These are phyloP conservation scores for Blera fallax DNA, from an alignment of 2,888 invertebrate species.

Conservation along the genomic window DNA sequence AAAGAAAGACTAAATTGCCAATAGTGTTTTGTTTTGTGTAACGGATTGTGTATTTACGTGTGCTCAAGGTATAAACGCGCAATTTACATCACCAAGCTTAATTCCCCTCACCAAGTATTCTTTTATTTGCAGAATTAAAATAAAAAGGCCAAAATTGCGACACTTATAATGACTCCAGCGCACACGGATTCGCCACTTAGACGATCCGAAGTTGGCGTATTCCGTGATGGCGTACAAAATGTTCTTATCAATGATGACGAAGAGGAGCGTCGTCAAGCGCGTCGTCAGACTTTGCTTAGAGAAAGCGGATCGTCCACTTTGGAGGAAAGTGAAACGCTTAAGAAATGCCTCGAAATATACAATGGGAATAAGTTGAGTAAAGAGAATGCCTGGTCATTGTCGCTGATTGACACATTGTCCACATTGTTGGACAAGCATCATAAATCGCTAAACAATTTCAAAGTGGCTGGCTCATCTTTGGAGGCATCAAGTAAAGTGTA, in stretches of 20 bases:
- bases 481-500: slow-evolving; percentile 96
- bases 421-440: slow-evolving; percentile 88
- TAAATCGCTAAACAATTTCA: slow-evolving; percentile 87
- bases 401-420: slow-evolving; percentile 92
- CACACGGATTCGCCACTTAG: slow-evolving; percentile 79
- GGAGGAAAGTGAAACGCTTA: slow-evolving; percentile 86
- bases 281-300: slow-evolving; percentile 76
- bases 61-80: slow-evolving; percentile 10
- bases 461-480: slow-evolving; percentile 92
- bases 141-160: slow-evolving; percentile 55
- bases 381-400: slow-evolving; percentile 94
- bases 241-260: slow-evolving; percentile 83
- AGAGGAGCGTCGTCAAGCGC: slow-evolving; percentile 83
- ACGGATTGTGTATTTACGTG: slow-evolving; percentile 6
- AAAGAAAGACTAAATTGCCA: background rate
- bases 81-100: background rate
- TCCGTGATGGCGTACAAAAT: slow-evolving; percentile 75
- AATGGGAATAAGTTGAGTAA: slow-evolving; percentile 93
- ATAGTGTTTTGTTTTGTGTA: slow-evolving; percentile 19
- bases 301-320: slow-evolving; percentile 74
- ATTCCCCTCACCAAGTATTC: background rate
- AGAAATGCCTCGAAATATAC: slow-evolving; percentile 89
- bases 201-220: slow-evolving; percentile 78
- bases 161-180: slow-evolving; percentile 78
- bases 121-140: slow-evolving; percentile 4